A percentile compares a stretch with the other conserved stretches of the same genome.
phyloP scores from a whole-genome alignment of 2,113 vertebrate genomes.

The Oreocharis arfaki region DNA sequence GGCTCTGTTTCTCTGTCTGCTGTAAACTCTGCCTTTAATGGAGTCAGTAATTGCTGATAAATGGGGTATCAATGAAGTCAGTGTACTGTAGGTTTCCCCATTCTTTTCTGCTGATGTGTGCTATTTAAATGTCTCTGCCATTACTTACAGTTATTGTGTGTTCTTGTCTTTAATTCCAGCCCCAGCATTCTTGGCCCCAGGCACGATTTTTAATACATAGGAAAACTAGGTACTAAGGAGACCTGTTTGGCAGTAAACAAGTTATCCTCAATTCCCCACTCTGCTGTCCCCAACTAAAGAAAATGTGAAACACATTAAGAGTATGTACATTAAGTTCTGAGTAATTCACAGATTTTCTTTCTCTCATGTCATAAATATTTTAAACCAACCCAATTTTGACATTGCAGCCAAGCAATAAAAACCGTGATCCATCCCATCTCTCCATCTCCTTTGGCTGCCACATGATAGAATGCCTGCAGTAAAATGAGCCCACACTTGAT shows the following conservation, averaged over 20 bases:
- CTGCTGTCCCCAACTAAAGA: slow-evolving; percentile 39
- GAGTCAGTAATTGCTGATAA: slow-evolving; percentile 89
- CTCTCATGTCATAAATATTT: slow-evolving; percentile 15
- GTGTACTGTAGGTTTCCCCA: slow-evolving; percentile 81
- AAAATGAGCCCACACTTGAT: slow-evolving; percentile 17
- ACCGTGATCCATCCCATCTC: not conserved
- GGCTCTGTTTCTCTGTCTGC: slow-evolving; percentile 76
- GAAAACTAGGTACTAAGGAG: slow-evolving; percentile 29
- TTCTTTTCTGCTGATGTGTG: slow-evolving; percentile 81
- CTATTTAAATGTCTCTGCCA: slow-evolving; percentile 71
- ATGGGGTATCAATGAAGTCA: slow-evolving; percentile 85
- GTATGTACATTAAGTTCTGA: not conserved
- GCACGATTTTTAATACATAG: slow-evolving; percentile 29
- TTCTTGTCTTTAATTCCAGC: slow-evolving; percentile 57
- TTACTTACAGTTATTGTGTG: slow-evolving; percentile 71
- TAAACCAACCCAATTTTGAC: not conserved
- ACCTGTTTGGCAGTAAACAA: slow-evolving; percentile 65
- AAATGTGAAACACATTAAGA: slow-evolving; percentile 7
- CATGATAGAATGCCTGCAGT: not conserved
- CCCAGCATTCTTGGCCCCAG: slow-evolving; percentile 47
- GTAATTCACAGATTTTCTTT: slow-evolving; percentile 34
- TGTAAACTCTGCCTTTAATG: slow-evolving; percentile 89
- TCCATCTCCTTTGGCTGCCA: not conserved
- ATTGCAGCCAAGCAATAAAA: slow-evolving; percentile 24
- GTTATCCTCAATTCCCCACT: slow-evolving; percentile 51